phyloP scores from a whole-genome alignment of 2,888 invertebrate genomes.

The Glaucopsyche alexis region DNA sequence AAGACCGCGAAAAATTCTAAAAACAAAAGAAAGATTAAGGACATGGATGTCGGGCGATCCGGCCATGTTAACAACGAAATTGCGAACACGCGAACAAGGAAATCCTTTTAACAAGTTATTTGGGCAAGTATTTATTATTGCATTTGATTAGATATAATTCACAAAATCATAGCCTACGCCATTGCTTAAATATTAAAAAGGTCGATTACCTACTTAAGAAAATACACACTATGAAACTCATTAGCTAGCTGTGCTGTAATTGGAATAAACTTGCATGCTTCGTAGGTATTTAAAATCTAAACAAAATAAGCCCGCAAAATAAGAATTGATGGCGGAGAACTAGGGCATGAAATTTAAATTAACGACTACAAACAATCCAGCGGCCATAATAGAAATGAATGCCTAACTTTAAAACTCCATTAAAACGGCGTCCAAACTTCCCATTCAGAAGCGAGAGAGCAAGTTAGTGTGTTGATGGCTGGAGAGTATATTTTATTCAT shows the following conservation, averaged over 20 bases:
- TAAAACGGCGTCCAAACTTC: conserved; percentile 68
- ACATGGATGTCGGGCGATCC: conserved; percentile 54
- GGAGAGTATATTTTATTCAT: conserved; percentile 76
- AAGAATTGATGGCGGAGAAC: conserved; percentile 63
- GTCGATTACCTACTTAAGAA: not conserved
- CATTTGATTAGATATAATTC: not conserved
- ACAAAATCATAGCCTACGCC: too few relatives aligned
- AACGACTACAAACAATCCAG: conserved; percentile 69
- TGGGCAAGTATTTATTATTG: conserved; percentile 26
- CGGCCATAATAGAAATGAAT: conserved; percentile 70
- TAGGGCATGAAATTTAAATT: conserved; percentile 70
- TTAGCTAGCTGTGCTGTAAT: not conserved
- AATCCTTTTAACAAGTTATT: conserved; percentile 39
- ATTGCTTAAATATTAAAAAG: not conserved
- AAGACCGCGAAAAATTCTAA: conserved; percentile 65
- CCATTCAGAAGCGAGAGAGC: conserved; percentile 63
- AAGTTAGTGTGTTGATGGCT: conserved; percentile 52
- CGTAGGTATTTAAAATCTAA: not conserved
- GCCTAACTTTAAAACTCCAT: conserved; percentile 72
- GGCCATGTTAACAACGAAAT: conserved; percentile 48
- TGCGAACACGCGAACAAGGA: conserved; percentile 41
- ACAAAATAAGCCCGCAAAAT: conserved; percentile 55
- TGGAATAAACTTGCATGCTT: conserved; percentile 2
- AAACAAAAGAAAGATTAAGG: conserved; percentile 62
- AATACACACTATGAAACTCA: not conserved